These are phyloP conservation scores for Anadara kagoshimensis DNA, from an alignment of 1,140 invertebrate species.

Conservation along the genomic window DNA sequence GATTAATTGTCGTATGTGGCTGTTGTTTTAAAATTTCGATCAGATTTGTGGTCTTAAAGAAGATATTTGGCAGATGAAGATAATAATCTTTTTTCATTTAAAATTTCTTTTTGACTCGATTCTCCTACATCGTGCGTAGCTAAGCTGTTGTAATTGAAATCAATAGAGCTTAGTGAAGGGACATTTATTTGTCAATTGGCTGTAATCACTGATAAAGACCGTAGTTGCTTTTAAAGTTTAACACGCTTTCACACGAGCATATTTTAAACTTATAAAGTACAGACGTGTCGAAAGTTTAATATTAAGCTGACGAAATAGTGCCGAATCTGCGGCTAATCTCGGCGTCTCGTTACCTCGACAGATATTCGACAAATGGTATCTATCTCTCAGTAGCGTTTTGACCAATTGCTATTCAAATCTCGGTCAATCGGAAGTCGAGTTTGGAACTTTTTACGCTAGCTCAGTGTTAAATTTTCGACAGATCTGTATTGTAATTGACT, in stretches of 20 bases:
- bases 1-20: background rate
- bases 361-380: too few relatives aligned
- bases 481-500: too few relatives aligned
- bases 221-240: conserved; percentile 38
- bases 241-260: conserved; percentile 39
- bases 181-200: conserved; percentile 35
- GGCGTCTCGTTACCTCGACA: too few relatives aligned
- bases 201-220: conserved; percentile 17
- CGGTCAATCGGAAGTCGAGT: too few relatives aligned
- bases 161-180: conserved; percentile 29
- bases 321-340: too few relatives aligned
- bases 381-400: too few relatives aligned
- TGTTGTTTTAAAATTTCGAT: conserved; percentile 31
- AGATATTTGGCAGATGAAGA: conserved; percentile 29
- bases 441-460: too few relatives aligned
- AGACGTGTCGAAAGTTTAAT: too few relatives aligned
- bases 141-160: conserved; percentile 41
- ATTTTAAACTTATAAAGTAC: too few relatives aligned
- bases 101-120: conserved; percentile 18
- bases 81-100: conserved; percentile 36
- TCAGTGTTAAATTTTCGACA: too few relatives aligned
- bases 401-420: too few relatives aligned
- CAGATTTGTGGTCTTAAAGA: conserved; percentile 24
- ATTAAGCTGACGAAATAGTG: too few relatives aligned
- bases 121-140: conserved; percentile 38